Evolutionary conservation across 2,113 vertebrate genomes (phyloP).

Genomic region (Oriolus oriolus): DNA sequence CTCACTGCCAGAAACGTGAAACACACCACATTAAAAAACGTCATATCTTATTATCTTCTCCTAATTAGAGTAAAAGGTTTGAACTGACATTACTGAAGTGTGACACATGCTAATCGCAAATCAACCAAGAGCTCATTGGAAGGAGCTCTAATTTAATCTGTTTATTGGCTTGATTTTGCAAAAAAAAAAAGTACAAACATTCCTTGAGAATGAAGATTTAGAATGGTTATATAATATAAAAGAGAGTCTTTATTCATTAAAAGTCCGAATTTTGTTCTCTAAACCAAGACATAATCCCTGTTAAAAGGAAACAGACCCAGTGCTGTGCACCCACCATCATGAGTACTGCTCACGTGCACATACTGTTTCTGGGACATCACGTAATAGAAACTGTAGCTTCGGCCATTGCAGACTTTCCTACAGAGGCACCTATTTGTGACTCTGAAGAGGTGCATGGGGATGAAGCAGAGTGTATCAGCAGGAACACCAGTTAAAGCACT

Average conservation of each 20-base stretch:
- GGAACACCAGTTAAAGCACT: neutral
- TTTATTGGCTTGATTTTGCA: neutral
- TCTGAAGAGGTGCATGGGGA: fast-evolving
- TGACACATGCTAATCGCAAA: neutral
- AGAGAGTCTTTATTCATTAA: neutral
- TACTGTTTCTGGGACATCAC: neutral
- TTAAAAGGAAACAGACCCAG: neutral
- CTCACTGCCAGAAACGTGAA: neutral
- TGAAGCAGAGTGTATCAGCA: neutral
- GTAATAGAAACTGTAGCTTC: neutral
- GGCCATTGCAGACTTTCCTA: neutral
- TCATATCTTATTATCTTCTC: neutral
- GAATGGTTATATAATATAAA: neutral
- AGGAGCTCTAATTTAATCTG: neutral
- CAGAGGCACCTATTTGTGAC: neutral
- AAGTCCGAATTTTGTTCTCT: neutral
- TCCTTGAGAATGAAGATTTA: neutral
- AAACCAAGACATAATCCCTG: neutral
- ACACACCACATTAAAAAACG: neutral
- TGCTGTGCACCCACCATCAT: no score
- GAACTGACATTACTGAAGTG: neutral
- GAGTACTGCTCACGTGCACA: neutral
- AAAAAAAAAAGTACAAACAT: neutral
- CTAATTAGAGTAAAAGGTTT: neutral
- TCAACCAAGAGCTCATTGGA: neutral